Evolutionary conservation across 1,140 invertebrate genomes (phyloP), one percentile per base, ranked within the genome.

Genomic region (Bombus waltoni): DNA sequence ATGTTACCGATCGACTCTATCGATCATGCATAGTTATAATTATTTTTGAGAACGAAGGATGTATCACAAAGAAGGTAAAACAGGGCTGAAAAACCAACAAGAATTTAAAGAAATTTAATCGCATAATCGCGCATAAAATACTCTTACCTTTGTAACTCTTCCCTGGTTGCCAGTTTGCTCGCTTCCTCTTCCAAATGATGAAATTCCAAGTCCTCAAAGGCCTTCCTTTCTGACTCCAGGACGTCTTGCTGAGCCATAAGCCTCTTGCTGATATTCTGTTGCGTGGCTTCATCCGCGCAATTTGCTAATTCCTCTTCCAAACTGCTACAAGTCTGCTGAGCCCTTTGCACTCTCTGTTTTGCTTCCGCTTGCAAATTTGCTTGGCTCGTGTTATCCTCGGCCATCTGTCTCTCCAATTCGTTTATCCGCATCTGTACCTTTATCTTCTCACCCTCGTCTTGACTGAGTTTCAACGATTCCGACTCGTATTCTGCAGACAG

Each of bases 161-260:
- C 98, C 77, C 97, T 96, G 28, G 96, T 97, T n/a, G 97, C 97
- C 79, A 97, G 96, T 93, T 96, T 97, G 95, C 98, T 97, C 1
- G 98, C 98, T 93, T 98, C 98, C 92, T 98, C 98, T 95, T 99
- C 98, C 82, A 99, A 96, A 93, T 99, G 98, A 92, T 98, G 98
- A 94, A 99, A 99, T 94, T 99, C 98, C 32, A 98, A 95, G 94
- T 99, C 98, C 94, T 99, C 98, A 93, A 98, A 99, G 57, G 97
- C 96, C 95, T 98, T 97, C 18, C 96, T 96, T 90, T 98, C 97
- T 83, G 96, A 97, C 82, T 97, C 97, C 32, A 97, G 92, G 3
- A 96, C 95, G 83, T 98, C 97, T 87, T 97, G 96, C 40, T 97
- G 93, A 32, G 90, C 65, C 44, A 87, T 85, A 9, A 95, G 92